Evolutionary conservation across 2,113 vertebrate genomes (phyloP), one percentile per base, ranked within the genome.

Genomic region (Pipra filicauda): DNA sequence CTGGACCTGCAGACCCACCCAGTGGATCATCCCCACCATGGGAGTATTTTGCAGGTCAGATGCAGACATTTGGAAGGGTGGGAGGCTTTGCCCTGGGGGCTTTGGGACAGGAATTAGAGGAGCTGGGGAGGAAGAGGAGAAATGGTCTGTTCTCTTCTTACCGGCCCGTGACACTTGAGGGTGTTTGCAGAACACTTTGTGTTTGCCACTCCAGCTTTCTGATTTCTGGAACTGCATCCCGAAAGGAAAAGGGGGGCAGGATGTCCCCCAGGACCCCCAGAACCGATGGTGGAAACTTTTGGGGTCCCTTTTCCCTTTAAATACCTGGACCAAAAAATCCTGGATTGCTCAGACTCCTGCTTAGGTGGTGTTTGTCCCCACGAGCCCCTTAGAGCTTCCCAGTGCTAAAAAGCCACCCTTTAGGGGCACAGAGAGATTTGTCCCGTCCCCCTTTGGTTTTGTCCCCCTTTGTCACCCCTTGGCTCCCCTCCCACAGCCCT

Each of bases 301-400:
- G 0, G 51, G 52, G 33, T 57, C n/a, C 10, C 31, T 54, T 75
- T 43, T 55, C 23, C 54, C 15, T 78, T 78, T 33, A 31, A 57
- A 55, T 18, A 15, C 8, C 24, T 10, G 24, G 4, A 26, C n/a
- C 1, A 1, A 30, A 23, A 73, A 31, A 3, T 9, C 4, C 0
- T 0, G 9, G 16, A 21, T 72, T 71, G n/a, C 66, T 78, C 37
- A 17, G 20, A 6, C 26, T 20, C 17, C 51, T 73, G 44, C 51
- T 82, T 22, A 33, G 24, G 7, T 5, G 12, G 4, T 31, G 61
- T 55, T 44, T 31, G 57, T 41, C 16, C 24, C 39, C 1, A 0
- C 22, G 37, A 49, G 73, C 22, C 12, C 23, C n/a, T 30, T 1
- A 0, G 79, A 61, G 26, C 17, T 51, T 57, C 51, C 51, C 11